Evolutionary conservation across 2,797 vertebrate genomes (phyloP).

Genomic region (Alauda arvensis): DNA sequence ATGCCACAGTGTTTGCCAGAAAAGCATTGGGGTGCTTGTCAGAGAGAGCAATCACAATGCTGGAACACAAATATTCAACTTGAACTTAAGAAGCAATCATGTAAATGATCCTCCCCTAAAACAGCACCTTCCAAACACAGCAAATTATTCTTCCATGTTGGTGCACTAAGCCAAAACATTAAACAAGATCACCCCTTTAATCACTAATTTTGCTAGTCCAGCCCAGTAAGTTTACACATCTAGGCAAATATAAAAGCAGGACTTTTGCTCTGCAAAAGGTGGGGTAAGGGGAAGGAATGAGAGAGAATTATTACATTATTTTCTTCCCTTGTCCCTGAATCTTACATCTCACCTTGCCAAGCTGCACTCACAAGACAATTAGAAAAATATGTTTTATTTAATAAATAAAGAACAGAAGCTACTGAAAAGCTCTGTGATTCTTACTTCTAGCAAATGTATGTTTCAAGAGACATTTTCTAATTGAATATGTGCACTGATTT

Average conservation of each 20-base stretch:
- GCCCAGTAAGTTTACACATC: neutral
- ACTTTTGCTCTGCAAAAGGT: neutral
- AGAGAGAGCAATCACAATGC: neutral
- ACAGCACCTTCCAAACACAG: neutral
- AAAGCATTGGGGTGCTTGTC: neutral
- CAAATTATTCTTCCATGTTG: neutral
- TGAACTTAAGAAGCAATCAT: neutral
- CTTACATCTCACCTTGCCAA: neutral
- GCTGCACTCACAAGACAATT: neutral
- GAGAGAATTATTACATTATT: neutral
- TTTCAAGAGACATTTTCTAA: neutral
- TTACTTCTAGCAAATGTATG: neutral
- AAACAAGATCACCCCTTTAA: neutral
- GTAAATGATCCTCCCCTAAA: neutral
- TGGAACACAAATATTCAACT: neutral
- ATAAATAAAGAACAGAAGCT: neutral
- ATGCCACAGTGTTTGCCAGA: neutral
- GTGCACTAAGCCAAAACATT: neutral
- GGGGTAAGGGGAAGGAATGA: accelerated
- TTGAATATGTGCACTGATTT: neutral
- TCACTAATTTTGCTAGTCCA: neutral
- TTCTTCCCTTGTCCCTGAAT: neutral
- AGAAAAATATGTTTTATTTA: neutral
- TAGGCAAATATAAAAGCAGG: neutral
- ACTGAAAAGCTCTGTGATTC: neutral